Conservation (phyloP, 2,888 invertebrate genomes). For the Eledone cirrhosa region DNA sequence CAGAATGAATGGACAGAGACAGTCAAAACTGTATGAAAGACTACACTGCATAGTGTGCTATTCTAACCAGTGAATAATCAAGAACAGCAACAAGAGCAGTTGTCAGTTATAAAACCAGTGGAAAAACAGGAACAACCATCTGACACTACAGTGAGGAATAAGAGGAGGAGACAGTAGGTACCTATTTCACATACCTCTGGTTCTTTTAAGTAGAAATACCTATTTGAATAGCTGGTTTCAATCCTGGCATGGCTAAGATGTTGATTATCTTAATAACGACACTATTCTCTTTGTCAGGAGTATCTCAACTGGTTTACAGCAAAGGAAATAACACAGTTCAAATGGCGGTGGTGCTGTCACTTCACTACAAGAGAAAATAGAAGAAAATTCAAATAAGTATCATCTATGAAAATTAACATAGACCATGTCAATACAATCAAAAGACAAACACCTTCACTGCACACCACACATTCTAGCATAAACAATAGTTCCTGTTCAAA, state of each 20-base stretch:
- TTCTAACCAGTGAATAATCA: neutral
- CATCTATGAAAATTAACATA: no score
- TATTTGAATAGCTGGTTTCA: conserved; percentile 26
- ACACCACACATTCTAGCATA: conserved; percentile 16
- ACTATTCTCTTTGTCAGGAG: no score
- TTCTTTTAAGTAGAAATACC: conserved; percentile 26
- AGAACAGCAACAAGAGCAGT: conserved; percentile 8
- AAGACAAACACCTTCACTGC: conserved; percentile 20
- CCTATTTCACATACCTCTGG: conserved; percentile 30
- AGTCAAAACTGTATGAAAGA: neutral
- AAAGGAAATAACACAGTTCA: no score
- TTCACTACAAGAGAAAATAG: conserved; percentile 22
- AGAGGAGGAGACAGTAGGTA: conserved; percentile 28
- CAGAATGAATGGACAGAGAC: conserved; percentile 18
- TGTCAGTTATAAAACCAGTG: conserved; percentile 11
- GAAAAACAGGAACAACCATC: conserved; percentile 10
- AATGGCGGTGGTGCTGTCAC: neutral
- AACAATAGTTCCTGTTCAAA: neutral
- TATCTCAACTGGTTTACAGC: no score
- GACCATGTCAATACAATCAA: no score
- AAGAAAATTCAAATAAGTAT: neutral
- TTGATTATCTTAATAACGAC: no score
- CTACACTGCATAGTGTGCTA: conserved; percentile 18
- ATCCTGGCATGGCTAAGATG: neutral
- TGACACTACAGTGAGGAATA: conserved; percentile 12